Evolutionary conservation across 2,113 vertebrate species (phyloP), one percentile per base, ranked within the genome.

Genomic region (Sinocyclocheilus rhinocerous): DNA sequence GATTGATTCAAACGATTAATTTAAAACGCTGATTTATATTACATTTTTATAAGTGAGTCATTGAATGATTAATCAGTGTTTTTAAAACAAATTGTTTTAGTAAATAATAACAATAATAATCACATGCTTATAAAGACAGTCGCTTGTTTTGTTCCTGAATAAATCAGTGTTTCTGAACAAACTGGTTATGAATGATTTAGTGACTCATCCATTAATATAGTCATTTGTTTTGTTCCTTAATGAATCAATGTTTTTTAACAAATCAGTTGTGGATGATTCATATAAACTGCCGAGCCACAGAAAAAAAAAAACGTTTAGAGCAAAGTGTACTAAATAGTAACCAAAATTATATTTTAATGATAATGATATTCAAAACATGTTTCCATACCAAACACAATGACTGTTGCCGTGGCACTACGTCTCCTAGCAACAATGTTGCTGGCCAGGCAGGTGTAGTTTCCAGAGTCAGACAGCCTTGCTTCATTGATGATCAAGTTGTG

Each of bases 401-500:
- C 96, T 0, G 96, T 95, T 26, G 97, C 97, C 0, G 96, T 96
- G 81, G 96, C 81, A 24, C 97, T 99, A 72, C 97, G 96, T 83
- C 97, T 95, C 92, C 95, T 97, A 48, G 98, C 97, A 61, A 99
- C 98, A 0, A 99, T 96, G 94, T 99, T 99, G 92, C 96, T 96
- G 0, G 98, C 97, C 94, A 98, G 92, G 84, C 98, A 99, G 33
- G 97, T 99, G 75, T 99, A 99, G 94, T 99, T 99, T 33, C 97
- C 98, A 0, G 98, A 99, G 93, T 99, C 97, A 0, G 97, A 98
- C 0, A 99, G 96, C 0, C 97, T 95, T 0, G 97, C 97, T 89
- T 98, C 96, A 0, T 95, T 95, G 91, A 99, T 97, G 95, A 99
- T 97, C 84, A 99, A 95, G 92, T 97, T 98, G 93, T 98, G 97